Evolutionary conservation across 2,888 invertebrate genomes (phyloP).

Genomic region (Adineta ricciae): DNA sequence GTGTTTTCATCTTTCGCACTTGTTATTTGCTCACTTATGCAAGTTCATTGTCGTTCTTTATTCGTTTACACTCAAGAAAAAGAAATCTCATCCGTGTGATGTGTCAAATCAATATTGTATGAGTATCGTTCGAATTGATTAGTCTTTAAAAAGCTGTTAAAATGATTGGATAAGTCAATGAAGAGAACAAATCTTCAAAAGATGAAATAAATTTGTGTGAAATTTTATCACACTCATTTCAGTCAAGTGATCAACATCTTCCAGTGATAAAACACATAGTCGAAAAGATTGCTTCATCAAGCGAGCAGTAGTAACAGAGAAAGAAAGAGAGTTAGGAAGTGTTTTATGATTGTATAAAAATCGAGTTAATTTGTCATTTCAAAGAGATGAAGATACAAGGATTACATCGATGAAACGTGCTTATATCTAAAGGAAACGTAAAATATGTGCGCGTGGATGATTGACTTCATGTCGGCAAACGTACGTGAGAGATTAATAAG

Average conservation of each 20-base stretch:
- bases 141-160: background rate
- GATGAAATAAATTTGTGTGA: conserved; percentile 3
- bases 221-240: background rate
- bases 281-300: conserved; percentile 7
- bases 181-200: background rate
- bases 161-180: background rate
- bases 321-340: background rate
- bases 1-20: background rate
- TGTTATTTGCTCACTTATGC: background rate
- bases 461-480: background rate
- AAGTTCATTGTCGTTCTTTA: background rate
- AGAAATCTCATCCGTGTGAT: background rate
- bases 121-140: background rate
- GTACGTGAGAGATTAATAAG: conserved; percentile 7
- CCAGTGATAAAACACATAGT: background rate
- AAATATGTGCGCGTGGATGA: conserved; percentile 8
- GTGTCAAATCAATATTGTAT: conserved; percentile 3
- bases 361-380: background rate
- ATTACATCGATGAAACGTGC: conserved; percentile 10
- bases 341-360: conserved; percentile 2
- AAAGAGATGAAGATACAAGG: background rate
- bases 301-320: background rate
- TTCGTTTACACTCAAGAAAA: background rate
- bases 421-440: background rate
- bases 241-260: background rate